Base-by-base conservation (phyloP, 2,888 invertebrate genomes). In the Drosophila niveifrons region DNA sequence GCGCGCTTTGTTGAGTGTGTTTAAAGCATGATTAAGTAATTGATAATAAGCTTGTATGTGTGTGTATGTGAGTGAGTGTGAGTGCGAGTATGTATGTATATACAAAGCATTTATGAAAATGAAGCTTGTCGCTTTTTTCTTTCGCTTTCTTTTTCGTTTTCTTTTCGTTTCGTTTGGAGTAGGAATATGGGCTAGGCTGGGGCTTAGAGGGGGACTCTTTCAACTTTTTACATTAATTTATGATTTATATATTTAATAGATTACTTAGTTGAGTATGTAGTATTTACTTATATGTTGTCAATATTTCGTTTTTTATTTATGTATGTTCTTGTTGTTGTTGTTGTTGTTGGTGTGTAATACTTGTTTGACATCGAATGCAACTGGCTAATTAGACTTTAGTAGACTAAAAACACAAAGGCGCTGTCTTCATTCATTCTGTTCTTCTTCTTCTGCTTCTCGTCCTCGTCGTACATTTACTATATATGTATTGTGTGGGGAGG, bases 161-260 rank as follows among this genome's bases (percentile, higher is more conserved):
- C 1, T 31, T 10, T 36, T 63, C 56, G 57, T 61, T 69, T 69
- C 53, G 51, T 65, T 17, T 73, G 28, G 44, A 68, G 28, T 36
- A 11, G 31, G 57, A 75, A 48, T 50, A 55, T 18, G 61, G 47
- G 55, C 53, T 52, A 57, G 67, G 78, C 58, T 59, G 41, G 69
- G 43, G 65, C 44, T 36, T 36, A 23, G 55, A 23, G 55, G 67
- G 58, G 68, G 63, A 48, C 44, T 67, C 59, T 50, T 55, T 65
- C 56, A 78, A 78, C 71, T 84, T 88, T 84, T 80, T 84, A 84
- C 83, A 83, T 70, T 82, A 63, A 78, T 66, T 68, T 75, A 74
- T 61, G 50, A 66, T 67, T 63, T 67, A 50, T 62, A 61, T 59
- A 55, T 44, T 75, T 53, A 44, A 68, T 74, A 44, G 62, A 56